phyloP scores from a whole-genome alignment of 1,140 invertebrate genomes.

The Drosophila gunungcola region DNA sequence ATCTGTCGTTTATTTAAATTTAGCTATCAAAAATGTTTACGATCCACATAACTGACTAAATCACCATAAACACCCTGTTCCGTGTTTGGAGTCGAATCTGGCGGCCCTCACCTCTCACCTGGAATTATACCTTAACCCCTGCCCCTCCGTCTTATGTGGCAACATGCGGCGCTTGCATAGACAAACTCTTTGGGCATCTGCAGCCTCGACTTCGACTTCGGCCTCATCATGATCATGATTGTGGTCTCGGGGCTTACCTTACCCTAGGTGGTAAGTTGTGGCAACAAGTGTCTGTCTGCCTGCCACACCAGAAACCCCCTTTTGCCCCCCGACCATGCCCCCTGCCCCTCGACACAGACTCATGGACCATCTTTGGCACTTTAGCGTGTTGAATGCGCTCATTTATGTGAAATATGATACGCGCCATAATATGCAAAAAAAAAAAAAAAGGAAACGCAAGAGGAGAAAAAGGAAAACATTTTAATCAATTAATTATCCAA shows the following conservation, averaged over 20 bases:
- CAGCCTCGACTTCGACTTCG: constrained; percentile 4
- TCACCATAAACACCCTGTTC: constrained; percentile 84
- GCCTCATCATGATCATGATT: constrained; percentile 51
- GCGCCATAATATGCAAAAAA: constrained; percentile 77
- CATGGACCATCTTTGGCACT: constrained; percentile 73
- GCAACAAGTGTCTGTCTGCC: constrained; percentile 71
- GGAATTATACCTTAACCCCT: constrained; percentile 4
- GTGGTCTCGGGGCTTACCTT: constrained; percentile 43
- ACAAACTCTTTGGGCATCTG: constrained; percentile 45
- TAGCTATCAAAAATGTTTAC: constrained; percentile 85
- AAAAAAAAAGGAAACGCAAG: constrained; percentile 18
- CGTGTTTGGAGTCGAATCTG: constrained; percentile 54
- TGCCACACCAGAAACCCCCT: constrained; percentile 39
- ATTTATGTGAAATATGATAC: constrained; percentile 84
- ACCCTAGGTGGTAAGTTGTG: constrained; percentile 81
- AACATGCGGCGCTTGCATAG: constrained; percentile 73
- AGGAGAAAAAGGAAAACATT: constrained; percentile 60
- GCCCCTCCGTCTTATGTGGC: constrained; percentile 41
- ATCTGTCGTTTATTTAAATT: constrained; percentile 85
- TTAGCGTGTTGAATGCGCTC: constrained; percentile 82
- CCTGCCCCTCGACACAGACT: not conserved
- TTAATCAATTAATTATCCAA: constrained; percentile 83
- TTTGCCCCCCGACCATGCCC: not conserved
- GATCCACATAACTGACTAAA: constrained; percentile 85
- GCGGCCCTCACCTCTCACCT: constrained; percentile 18